Evolutionary conservation across 1,140 invertebrate species (phyloP).

Genomic region (Saxidomus purpurata): DNA sequence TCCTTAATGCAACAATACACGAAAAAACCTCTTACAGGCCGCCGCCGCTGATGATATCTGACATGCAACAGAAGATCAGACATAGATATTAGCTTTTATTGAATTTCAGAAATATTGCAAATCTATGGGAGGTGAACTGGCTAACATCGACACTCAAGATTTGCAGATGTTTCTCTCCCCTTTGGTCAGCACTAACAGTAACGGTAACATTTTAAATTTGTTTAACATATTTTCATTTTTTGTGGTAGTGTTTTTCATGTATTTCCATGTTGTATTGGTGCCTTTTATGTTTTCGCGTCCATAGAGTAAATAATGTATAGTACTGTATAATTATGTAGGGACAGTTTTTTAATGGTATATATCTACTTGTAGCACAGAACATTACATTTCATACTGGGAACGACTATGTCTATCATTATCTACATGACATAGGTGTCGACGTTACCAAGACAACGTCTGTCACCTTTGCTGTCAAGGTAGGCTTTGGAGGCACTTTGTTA

Average conservation of each 20-base stretch:
- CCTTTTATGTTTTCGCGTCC: too few relatives aligned
- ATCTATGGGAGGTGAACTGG: conserved; percentile 2
- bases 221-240: too few relatives aligned
- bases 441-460: conserved; percentile 40
- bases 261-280: too few relatives aligned
- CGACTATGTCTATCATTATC: conserved; percentile 61
- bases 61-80: background rate
- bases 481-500: background rate
- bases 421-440: conserved; percentile 58
- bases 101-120: conserved; percentile 1
- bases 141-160: background rate
- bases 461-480: conserved; percentile 61
- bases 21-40: background rate
- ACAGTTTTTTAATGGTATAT: too few relatives aligned
- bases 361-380: background rate
- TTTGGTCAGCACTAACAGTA: background rate
- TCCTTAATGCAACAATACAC: background rate
- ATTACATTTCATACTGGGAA: conserved; percentile 50
- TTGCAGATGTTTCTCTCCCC: background rate
- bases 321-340: background rate
- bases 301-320: too few relatives aligned
- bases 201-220: background rate
- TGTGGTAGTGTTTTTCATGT: too few relatives aligned
- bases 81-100: background rate
- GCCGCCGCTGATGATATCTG: too few relatives aligned